phyloP scores from a whole-genome alignment of 2,888 invertebrate genomes.

The Flexamia atlantica region DNA sequence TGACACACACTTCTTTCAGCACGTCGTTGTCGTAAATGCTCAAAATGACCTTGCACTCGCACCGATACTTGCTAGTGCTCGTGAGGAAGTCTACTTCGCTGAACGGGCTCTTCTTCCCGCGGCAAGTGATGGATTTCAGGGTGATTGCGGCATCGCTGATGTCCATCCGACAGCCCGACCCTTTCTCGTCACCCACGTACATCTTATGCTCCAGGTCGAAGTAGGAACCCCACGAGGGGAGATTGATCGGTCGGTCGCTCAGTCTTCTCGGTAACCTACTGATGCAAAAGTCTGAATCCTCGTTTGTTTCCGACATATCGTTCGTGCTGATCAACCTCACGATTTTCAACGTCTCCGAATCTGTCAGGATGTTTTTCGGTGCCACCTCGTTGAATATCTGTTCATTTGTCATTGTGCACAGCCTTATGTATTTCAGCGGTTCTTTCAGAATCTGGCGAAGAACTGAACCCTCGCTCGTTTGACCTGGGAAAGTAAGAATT shows the following conservation, averaged over 20 bases:
- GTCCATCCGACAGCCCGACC: conserved; percentile 18
- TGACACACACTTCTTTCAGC: conserved; percentile 14
- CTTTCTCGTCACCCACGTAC: conserved; percentile 26
- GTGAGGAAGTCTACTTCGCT: conserved; percentile 24
- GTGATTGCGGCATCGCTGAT: conserved; percentile 11
- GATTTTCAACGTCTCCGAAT: conserved; percentile 22
- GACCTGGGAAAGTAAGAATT: background rate
- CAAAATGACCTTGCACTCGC: conserved; percentile 13
- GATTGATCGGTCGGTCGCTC: conserved; percentile 10
- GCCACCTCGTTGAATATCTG: conserved; percentile 9
- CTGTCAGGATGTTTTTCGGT: conserved; percentile 17
- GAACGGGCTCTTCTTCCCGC: conserved; percentile 26
- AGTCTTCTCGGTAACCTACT: conserved; percentile 8
- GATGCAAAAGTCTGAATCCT: conserved; percentile 2
- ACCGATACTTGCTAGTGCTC: conserved; percentile 9
- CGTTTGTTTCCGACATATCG: background rate
- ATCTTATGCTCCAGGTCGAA: conserved; percentile 9
- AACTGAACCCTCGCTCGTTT: background rate
- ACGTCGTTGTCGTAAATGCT: conserved; percentile 31
- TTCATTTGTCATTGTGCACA: conserved; percentile 25
- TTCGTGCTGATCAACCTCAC: conserved; percentile 8
- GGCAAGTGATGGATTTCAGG: conserved; percentile 2
- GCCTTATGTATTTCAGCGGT: conserved; percentile 34
- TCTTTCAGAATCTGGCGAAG: conserved; percentile 23
- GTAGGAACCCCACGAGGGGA: conserved; percentile 25